A percentile compares a stretch with the other conserved stretches of the same genome.
phyloP scores from a whole-genome alignment of 2,797 vertebrate species.

The Poeciliopsis presidionis region DNA sequence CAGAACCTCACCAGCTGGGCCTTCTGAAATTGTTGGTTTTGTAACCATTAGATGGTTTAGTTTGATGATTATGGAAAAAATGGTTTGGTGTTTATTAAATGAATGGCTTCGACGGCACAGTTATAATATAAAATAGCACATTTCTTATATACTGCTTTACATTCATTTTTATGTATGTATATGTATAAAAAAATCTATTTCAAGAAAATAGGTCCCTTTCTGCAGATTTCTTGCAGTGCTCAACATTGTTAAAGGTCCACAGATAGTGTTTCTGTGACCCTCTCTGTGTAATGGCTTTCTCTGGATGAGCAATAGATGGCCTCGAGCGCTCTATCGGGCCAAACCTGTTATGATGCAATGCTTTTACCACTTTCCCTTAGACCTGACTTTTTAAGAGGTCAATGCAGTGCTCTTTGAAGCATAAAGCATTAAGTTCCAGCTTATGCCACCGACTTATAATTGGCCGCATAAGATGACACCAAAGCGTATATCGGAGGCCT shows the following conservation, averaged over 20 bases:
- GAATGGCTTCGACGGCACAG: not conserved
- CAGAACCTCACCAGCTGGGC: not conserved
- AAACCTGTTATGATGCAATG: constrained; percentile 63
- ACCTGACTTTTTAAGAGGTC: constrained; percentile 65
- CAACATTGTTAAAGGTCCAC: constrained; percentile 47
- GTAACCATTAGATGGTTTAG: not conserved
- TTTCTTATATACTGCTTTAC: not conserved
- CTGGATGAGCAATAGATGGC: constrained; percentile 46
- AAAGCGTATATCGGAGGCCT: constrained; percentile 33
- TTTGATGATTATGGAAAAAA: not conserved
- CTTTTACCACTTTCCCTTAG: constrained; percentile 65
- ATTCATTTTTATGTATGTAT: constrained; percentile 5
- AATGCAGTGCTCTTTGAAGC: constrained; percentile 48
- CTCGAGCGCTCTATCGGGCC: constrained; percentile 38
- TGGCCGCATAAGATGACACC: constrained; percentile 41
- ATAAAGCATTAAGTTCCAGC: constrained; percentile 48
- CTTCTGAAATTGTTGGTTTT: not conserved
- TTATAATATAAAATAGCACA: not conserved
- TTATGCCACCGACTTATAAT: constrained; percentile 54
- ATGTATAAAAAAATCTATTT: constrained; percentile 7
- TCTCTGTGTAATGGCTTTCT: constrained; percentile 60
- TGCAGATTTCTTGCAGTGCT: constrained; percentile 8
- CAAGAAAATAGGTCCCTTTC: constrained; percentile 21
- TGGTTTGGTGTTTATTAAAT: not conserved
- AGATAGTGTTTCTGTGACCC: constrained; percentile 44